phyloP scores from a whole-genome alignment of 2,113 vertebrate genomes.

The Formicarius rufipectus region DNA sequence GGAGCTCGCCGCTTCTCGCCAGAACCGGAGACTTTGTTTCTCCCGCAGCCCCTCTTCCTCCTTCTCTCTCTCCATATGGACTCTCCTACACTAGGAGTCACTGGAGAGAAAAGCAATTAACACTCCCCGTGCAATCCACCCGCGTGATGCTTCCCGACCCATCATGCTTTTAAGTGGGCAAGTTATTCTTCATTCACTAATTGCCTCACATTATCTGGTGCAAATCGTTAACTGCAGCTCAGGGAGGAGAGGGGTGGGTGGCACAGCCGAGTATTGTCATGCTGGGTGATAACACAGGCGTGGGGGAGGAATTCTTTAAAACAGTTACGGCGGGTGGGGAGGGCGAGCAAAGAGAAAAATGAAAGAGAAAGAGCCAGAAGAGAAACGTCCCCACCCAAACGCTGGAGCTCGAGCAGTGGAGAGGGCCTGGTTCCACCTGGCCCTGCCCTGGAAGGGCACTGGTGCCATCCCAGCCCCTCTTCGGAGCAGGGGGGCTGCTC shows the following conservation, averaged over 20 bases:
- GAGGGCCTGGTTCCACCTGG: fast-evolving
- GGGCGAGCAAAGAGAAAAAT: background rate
- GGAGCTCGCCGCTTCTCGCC: background rate
- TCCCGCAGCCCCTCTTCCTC: conserved; percentile 5
- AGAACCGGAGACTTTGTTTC: background rate
- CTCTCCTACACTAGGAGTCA: conserved; percentile 45
- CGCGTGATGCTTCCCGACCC: background rate
- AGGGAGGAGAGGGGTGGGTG: conserved; percentile 42
- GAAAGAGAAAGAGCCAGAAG: background rate
- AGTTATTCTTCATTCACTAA: conserved; percentile 65
- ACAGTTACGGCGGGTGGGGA: background rate
- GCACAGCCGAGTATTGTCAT: conserved; percentile 9
- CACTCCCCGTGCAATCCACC: background rate
- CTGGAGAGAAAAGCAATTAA: conserved; percentile 19
- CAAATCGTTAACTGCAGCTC: conserved; percentile 6
- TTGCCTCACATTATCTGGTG: conserved; percentile 15
- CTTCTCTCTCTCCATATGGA: conserved; percentile 44
- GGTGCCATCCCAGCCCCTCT: background rate
- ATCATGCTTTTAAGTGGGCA: background rate
- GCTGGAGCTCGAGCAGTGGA: fast-evolving
- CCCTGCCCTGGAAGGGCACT: background rate
- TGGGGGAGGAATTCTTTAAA: conserved; percentile 58
- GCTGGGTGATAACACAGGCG: conserved; percentile 20
- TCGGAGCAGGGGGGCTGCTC: background rate
- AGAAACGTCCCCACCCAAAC: background rate